These are phyloP conservation scores for Mus caroli DNA, from an alignment of 2,797 vertebrate genomes.

Conservation along the genomic window DNA sequence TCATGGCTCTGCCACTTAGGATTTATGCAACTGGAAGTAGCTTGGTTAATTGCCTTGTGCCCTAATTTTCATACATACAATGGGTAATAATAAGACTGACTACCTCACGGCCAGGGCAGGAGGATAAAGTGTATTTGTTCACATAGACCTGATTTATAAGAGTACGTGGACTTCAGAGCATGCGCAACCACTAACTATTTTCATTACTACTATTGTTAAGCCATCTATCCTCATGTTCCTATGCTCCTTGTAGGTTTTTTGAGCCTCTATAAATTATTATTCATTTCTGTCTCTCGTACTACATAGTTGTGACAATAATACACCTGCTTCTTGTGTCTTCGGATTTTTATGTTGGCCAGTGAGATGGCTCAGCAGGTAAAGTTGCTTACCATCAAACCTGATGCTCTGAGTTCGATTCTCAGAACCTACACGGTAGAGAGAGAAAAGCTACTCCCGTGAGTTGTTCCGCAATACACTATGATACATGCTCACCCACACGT, in stretches of 20 bases:
- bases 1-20: neutral
- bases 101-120: neutral
- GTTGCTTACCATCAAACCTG: neutral
- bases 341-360: neutral
- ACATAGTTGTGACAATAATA: neutral
- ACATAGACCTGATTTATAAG: slow-evolving; percentile 45
- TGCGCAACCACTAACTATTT: neutral
- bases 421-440: neutral
- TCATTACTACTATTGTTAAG: slow-evolving; percentile 49
- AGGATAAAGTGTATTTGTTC: slow-evolving; percentile 49
- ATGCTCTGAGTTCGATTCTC: neutral
- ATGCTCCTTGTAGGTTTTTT: slow-evolving; percentile 31
- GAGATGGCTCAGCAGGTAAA: neutral
- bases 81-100: slow-evolving; percentile 13
- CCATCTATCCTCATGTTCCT: slow-evolving; percentile 30
- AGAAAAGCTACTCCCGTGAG: too few species aligned
- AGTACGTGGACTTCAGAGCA: neutral
- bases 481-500: neutral
- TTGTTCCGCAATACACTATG: neutral
- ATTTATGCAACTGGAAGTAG: neutral
- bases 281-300: slow-evolving; percentile 21
- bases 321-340: slow-evolving; percentile 31
- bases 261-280: slow-evolving; percentile 27
- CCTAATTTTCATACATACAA: slow-evolving; percentile 34
- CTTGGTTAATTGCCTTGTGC: slow-evolving; percentile 24